These are phyloP conservation scores for Crocidura indochinensis DNA, from an alignment of 2,797 vertebrate genomes.

Conservation along the genomic window DNA sequence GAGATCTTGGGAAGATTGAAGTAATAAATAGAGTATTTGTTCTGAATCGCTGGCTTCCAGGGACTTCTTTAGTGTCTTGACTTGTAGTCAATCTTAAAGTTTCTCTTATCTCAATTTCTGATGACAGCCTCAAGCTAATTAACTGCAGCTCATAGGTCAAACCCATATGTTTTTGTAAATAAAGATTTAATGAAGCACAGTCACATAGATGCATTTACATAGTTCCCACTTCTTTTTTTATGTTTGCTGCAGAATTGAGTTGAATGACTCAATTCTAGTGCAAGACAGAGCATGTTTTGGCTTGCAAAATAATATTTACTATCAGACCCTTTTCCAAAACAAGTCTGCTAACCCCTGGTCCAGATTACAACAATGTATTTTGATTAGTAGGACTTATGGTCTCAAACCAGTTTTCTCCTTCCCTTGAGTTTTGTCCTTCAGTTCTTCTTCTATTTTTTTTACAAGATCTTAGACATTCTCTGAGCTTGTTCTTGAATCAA, in stretches of 20 bases:
- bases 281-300: too few relatives aligned
- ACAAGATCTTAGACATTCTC: neutral
- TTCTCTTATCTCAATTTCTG: neutral
- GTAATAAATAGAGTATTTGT: neutral
- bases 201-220: accelerated
- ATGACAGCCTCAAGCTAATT: neutral
- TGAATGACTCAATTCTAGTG: too few relatives aligned
- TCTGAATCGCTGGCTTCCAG: neutral
- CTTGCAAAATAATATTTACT: neutral
- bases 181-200: neutral
- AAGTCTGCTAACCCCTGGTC: neutral
- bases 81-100: neutral
- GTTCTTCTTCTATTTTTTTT: neutral
- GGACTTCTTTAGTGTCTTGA: neutral
- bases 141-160: too few relatives aligned
- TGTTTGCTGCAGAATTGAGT: neutral
- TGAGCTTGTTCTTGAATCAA: neutral
- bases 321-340: neutral
- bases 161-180: neutral
- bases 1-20: neutral
- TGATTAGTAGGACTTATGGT: neutral
- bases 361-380: neutral
- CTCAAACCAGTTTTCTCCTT: neutral
- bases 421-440: neutral
- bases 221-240: neutral